phyloP scores from a whole-genome alignment of 1,140 invertebrate species.

The Reticulitermes speratus region DNA sequence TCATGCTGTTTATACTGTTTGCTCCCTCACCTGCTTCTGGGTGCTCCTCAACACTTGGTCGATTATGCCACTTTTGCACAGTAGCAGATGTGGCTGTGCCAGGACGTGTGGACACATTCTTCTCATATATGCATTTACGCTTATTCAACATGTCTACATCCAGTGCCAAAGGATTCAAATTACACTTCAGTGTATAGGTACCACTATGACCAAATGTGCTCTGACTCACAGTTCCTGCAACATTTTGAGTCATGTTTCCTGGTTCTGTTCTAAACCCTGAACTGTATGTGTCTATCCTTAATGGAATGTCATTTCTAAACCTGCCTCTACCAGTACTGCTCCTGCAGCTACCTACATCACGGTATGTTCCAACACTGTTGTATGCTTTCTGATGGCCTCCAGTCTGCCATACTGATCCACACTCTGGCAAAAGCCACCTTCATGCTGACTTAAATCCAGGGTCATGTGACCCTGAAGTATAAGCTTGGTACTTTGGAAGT shows the following conservation, averaged over 20 bases:
- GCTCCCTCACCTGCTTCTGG: neutral
- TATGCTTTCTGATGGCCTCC: neutral
- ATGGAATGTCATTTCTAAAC: neutral
- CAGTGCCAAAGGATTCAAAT: neutral
- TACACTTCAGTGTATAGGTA: conserved; percentile 24
- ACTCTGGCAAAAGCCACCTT: conserved; percentile 7
- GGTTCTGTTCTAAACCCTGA: neutral
- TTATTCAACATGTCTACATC: conserved; percentile 14
- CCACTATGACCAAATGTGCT: conserved; percentile 31
- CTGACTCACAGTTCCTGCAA: conserved; percentile 21
- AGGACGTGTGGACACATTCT: conserved; percentile 20
- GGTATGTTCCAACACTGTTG: neutral
- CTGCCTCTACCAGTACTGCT: neutral
- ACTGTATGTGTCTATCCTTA: neutral
- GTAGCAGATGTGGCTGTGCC: neutral
- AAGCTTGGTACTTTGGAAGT: neutral
- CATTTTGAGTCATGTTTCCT: neutral
- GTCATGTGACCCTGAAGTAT: neutral
- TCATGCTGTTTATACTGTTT: conserved; percentile 23
- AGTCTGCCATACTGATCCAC: neutral
- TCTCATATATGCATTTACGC: conserved; percentile 31
- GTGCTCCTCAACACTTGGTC: conserved; percentile 19
- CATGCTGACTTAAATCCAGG: conserved; percentile 3
- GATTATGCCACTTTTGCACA: neutral
- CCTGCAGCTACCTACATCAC: neutral